Conservation (phyloP, 2,797 vertebrate genomes). For the Myotis vivesi region DNA sequence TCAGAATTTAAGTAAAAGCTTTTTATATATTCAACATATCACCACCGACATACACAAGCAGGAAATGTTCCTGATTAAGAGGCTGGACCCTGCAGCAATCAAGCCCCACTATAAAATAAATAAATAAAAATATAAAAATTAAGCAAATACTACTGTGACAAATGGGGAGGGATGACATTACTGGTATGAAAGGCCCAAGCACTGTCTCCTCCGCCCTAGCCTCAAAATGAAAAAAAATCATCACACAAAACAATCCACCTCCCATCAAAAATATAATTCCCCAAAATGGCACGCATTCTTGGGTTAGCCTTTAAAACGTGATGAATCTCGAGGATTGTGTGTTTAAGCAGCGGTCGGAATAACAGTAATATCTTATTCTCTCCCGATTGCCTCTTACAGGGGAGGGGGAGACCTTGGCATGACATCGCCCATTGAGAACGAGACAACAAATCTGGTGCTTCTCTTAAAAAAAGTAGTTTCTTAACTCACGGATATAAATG, state of each 20-base stretch:
- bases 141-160: slow-evolving; percentile 68
- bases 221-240: slow-evolving; percentile 43
- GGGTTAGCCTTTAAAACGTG: slow-evolving; percentile 53
- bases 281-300: slow-evolving; percentile 49
- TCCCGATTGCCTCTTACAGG: slow-evolving; percentile 11
- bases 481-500: slow-evolving; percentile 10
- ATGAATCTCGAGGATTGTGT: slow-evolving; percentile 28
- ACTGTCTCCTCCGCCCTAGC: slow-evolving; percentile 57
- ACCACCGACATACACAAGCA: slow-evolving; percentile 39
- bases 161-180: slow-evolving; percentile 70
- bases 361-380: slow-evolving; percentile 58
- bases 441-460: slow-evolving; percentile 64
- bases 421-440: slow-evolving; percentile 72
- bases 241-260: slow-evolving; percentile 66
- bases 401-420: slow-evolving; percentile 45
- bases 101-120: slow-evolving; percentile 75
- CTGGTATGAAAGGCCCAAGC: slow-evolving; percentile 77
- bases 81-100: slow-evolving; percentile 78
- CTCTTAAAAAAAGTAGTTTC: slow-evolving; percentile 61
- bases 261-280: slow-evolving; percentile 59
- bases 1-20: slow-evolving; percentile 62
- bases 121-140: neutral
- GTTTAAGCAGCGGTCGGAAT: slow-evolving; percentile 37
- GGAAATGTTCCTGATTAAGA: slow-evolving; percentile 78
- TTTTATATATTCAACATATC: slow-evolving; percentile 65